phyloP scores from a whole-genome alignment of 2,888 invertebrate genomes.

The Eristalinus sepulchralis region DNA sequence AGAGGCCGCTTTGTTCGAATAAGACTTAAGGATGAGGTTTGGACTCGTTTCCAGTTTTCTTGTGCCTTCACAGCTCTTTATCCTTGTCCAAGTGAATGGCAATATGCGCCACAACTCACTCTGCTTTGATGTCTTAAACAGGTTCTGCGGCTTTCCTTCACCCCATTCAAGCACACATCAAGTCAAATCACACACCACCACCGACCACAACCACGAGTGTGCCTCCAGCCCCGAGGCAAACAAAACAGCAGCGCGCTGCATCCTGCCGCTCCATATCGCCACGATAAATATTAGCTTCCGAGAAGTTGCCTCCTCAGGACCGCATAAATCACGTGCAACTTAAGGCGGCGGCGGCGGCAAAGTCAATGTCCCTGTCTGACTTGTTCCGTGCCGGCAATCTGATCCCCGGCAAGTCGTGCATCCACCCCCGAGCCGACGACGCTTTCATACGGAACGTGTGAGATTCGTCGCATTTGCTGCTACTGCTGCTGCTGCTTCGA shows the following conservation, averaged over 20 bases:
- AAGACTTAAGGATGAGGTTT: too few species aligned
- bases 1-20: too few species aligned
- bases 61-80: too few species aligned
- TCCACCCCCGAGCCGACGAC: background rate
- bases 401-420: background rate
- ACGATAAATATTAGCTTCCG: slow-evolving; percentile 18
- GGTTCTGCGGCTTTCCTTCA: background rate
- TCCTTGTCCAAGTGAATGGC: too few species aligned
- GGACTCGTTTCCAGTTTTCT: too few species aligned
- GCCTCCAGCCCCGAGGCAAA: background rate
- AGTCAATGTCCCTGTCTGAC: slow-evolving; percentile 52
- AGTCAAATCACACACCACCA: background rate
- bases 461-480: background rate
- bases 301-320: slow-evolving; percentile 2
- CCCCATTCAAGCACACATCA: background rate
- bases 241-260: background rate
- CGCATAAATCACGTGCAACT: slow-evolving; percentile 28
- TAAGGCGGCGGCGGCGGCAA: background rate
- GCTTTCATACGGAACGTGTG: slow-evolving; percentile 9
- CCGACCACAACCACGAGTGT: background rate
- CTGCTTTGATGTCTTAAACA: too few species aligned
- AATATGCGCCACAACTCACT: too few species aligned
- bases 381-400: slow-evolving; percentile 26
- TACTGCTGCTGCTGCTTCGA: background rate
- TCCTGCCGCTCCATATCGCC: background rate